A percentile compares a stretch with the other conserved stretches of the same genome.
Evolutionary conservation across 2,888 invertebrate genomes (phyloP).

Genomic region (Ophioninae sp.): DNA sequence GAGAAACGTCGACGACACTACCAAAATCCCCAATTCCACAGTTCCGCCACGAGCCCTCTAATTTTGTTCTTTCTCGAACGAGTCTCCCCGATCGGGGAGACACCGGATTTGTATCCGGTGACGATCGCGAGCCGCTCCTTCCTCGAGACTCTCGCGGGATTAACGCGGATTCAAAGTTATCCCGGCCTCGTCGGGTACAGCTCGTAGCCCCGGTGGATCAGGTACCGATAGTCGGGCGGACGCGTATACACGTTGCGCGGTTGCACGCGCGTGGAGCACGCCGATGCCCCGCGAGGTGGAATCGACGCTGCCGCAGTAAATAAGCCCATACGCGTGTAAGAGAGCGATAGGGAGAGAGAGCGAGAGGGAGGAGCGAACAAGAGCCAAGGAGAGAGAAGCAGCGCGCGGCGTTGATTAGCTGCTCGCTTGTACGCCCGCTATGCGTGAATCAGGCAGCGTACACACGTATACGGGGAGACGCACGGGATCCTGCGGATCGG

Average conservation of each 20-base stretch:
- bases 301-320: conserved; percentile 71
- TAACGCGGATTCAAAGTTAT: conserved; percentile 25
- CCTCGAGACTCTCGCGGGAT: background rate
- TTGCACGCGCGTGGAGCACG: conserved; percentile 58
- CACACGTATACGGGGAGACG: conserved; percentile 37
- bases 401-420: conserved; percentile 75
- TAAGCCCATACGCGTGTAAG: conserved; percentile 58
- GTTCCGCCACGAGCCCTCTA: background rate
- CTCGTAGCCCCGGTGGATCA: conserved; percentile 33
- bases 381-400: conserved; percentile 44
- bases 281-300: conserved; percentile 66
- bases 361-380: conserved; percentile 2
- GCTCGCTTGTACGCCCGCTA: conserved; percentile 71
- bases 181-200: conserved; percentile 18
- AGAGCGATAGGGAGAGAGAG: background rate
- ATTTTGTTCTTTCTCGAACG: background rate
- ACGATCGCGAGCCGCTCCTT: background rate
- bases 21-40: background rate
- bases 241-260: conserved; percentile 42
- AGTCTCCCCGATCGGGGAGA: background rate
- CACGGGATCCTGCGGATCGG: conserved; percentile 4
- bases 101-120: background rate
- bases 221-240: conserved; percentile 41
- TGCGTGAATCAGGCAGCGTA: conserved; percentile 62
- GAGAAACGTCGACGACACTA: background rate